A percentile compares a stretch with the other conserved stretches of the same genome.
These are phyloP conservation scores for Halocaridina rubra DNA, from an alignment of 2,888 invertebrate species.

Conservation along the genomic window DNA sequence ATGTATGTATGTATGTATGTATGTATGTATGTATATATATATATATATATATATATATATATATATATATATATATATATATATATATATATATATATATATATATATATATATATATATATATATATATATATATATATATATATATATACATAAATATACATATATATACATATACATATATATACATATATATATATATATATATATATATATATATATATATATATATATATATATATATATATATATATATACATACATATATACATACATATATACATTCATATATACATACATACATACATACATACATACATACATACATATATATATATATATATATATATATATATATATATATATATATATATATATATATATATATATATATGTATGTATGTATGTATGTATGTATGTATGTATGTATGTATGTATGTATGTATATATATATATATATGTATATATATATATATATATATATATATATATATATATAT, in stretches of 20 bases:
- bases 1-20: background rate
- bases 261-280: too few species aligned
- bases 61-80: slow-evolving; percentile 9
- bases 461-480: slow-evolving; percentile 4
- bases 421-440: background rate
- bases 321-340: too few species aligned
- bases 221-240: too few species aligned
- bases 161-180: background rate
- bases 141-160: background rate
- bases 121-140: slow-evolving; percentile 1
- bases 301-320: too few species aligned
- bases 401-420: slow-evolving; percentile 7
- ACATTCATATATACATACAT: too few species aligned
- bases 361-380: background rate
- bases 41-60: background rate
- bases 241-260: too few species aligned
- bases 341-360: too few species aligned
- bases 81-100: slow-evolving; percentile 3
- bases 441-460: slow-evolving; percentile 17
- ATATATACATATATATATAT: background rate
- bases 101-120: background rate
- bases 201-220: background rate
- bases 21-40: slow-evolving; percentile 7
- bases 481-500: slow-evolving; percentile 29
- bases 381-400: background rate